Evolutionary conservation across 53 echinoderm and acorn worm species (phyloP), one percentile per base, ranked within the genome.

Genomic region (Luidia sarsii): DNA sequence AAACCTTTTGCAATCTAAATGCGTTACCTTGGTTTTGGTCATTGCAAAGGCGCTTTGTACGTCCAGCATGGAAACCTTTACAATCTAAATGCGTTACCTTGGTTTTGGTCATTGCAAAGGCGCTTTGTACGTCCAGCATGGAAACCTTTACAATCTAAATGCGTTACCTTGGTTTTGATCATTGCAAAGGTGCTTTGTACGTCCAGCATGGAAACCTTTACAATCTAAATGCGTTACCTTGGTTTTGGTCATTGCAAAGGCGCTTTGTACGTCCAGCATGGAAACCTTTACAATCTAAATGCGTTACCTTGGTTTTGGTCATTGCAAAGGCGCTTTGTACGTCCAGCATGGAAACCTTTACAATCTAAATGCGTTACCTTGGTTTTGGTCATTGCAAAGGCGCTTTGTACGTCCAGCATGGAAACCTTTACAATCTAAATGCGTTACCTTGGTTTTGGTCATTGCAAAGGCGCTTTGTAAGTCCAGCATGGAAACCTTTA

Each of bases 101-200:
- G 67, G 95, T 90, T 62, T 92, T 92, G 29, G 90, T 69, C 95
- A 95, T 95, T 55, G 80, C 35, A 37, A 95, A 92, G 50, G n/a
- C n/a, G n/a, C n/a, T n/a, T n/a, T n/a, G n/a, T n/a, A n/a, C n/a
- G n/a, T n/a, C n/a, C n/a, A 6, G 41, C 11, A 6, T 41, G 41
- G 22, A 63, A 63, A 63, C 7, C 5, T 41, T 41, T 41, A 6
- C 41, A 41, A 41, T n/a, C n/a, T n/a, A n/a, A n/a, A n/a, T n/a
- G 13, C 43, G 51, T 8, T 48, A 94, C 95, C 90, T 95, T 95
- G 67, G 95, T 90, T 62, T 92, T 92, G 29, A 87, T 69, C 95
- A 95, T 95, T 55, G 80, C 35, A 37, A 95, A 92, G 50, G n/a
- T n/a, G n/a, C n/a, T n/a, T n/a, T n/a, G n/a, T n/a, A n/a, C n/a